Percentiles rank a stretch among this genome's conserved stretches.
These are phyloP conservation scores for Rhagophthalmus giganteus DNA, from an alignment of 2,888 invertebrate genomes.

Conservation along the genomic window DNA sequence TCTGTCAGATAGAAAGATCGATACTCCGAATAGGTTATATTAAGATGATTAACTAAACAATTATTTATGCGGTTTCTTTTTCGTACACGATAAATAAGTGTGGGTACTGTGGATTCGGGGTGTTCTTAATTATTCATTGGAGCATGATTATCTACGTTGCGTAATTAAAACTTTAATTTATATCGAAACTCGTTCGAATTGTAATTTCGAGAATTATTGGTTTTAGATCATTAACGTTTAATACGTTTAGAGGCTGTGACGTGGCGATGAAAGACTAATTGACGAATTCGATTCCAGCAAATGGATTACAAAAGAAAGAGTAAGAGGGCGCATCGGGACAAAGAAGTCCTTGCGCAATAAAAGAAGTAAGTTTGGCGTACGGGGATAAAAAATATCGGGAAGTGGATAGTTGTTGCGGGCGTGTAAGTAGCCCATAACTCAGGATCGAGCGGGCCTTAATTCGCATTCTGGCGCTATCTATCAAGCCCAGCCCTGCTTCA, in stretches of 20 bases:
- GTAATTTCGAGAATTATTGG: too few species aligned
- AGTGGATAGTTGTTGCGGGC: slow-evolving; percentile 43
- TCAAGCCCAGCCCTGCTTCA: slow-evolving; percentile 43
- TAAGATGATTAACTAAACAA: too few species aligned
- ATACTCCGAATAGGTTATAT: too few species aligned
- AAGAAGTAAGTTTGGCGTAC: slow-evolving; percentile 20
- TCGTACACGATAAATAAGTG: too few species aligned
- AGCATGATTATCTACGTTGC: too few species aligned
- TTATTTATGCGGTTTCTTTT: too few species aligned
- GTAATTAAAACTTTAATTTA: background rate
- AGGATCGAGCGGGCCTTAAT: slow-evolving; percentile 46
- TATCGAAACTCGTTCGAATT: background rate
- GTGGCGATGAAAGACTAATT: slow-evolving; percentile 10
- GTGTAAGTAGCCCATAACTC: slow-evolving; percentile 46
- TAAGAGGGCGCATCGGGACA: slow-evolving; percentile 3
- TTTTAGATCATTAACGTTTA: background rate
- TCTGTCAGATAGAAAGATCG: too few species aligned
- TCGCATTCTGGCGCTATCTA: slow-evolving; percentile 46
- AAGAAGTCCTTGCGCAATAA: slow-evolving; percentile 16
- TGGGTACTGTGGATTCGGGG: too few species aligned
- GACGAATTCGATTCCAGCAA: slow-evolving; percentile 12
- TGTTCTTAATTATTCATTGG: too few species aligned
- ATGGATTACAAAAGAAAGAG: slow-evolving; percentile 7
- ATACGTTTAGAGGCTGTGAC: slow-evolving; percentile 6
- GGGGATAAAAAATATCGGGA: slow-evolving; percentile 33